These are phyloP conservation scores for Cephus sareptanus DNA, from an alignment of 2,888 invertebrate genomes.

Conservation along the genomic window DNA sequence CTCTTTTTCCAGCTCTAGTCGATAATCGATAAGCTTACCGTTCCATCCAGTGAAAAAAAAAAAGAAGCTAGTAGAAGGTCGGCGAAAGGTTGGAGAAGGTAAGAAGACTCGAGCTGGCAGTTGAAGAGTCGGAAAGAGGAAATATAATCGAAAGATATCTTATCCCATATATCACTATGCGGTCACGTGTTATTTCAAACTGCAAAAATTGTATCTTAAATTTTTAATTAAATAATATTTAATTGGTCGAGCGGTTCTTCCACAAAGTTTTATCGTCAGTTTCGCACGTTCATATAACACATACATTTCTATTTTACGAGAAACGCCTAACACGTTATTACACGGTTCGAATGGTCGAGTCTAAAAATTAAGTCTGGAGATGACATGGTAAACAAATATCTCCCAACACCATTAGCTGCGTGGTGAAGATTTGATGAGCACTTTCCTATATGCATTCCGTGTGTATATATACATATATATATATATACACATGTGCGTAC, in stretches of 20 bases:
- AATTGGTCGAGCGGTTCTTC: neutral
- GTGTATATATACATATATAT: neutral
- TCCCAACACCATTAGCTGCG: neutral
- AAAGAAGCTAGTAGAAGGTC: neutral
- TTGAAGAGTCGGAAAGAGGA: neutral
- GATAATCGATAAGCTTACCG: constrained; percentile 43
- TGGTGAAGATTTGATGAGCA: neutral
- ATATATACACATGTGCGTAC: neutral
- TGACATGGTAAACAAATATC: neutral
- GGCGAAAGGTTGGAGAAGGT: neutral
- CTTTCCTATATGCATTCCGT: neutral
- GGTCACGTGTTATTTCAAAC: neutral
- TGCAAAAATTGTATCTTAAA: neutral
- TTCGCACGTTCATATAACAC: neutral
- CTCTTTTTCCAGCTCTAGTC: constrained; percentile 43
- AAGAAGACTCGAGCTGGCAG: neutral
- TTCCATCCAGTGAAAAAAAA: neutral
- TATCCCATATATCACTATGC: neutral
- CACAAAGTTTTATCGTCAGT: neutral
- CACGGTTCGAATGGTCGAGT: neutral
- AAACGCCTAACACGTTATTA: neutral
- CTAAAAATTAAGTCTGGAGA: neutral
- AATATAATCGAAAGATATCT: neutral
- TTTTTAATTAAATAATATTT: neutral
- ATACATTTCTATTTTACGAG: neutral